Conservation (phyloP, 2,888 invertebrate species). For the Sussaba pulchella region DNA sequence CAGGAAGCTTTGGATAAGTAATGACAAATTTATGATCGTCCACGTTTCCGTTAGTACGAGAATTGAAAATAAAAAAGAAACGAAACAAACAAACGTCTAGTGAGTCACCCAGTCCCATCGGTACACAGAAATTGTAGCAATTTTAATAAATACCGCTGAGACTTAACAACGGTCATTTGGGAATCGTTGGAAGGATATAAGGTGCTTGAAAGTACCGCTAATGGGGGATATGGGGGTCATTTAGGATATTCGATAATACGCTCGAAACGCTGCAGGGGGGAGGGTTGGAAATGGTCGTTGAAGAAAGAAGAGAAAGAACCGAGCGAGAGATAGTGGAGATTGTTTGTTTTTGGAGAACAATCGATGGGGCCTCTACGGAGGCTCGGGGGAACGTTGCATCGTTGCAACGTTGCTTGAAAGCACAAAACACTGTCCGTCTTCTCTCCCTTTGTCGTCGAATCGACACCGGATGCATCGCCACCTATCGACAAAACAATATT, state of each 20-base stretch:
- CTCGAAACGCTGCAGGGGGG: background rate
- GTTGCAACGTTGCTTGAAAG: constrained; percentile 18
- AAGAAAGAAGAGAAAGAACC: constrained; percentile 16
- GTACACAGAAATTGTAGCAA: too few relatives aligned
- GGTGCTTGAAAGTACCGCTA: too few relatives aligned
- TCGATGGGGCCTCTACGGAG: constrained; percentile 5
- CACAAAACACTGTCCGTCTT: background rate
- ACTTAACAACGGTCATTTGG: too few relatives aligned
- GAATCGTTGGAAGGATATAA: too few relatives aligned
- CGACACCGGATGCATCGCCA: background rate
- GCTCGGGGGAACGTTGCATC: background rate
- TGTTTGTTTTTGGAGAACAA: constrained; percentile 29
- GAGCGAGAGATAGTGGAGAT: constrained; percentile 3
- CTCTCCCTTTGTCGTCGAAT: background rate
- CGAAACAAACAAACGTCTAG: too few relatives aligned
- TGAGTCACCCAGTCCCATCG: too few relatives aligned
- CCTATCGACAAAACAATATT: constrained; percentile 29
- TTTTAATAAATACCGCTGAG: too few relatives aligned
- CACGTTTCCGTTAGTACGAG: background rate
- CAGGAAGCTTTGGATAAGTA: constrained; percentile 18
- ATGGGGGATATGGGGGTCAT: too few relatives aligned
- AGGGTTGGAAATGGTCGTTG: background rate
- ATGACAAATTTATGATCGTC: constrained; percentile 52
- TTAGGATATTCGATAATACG: background rate
- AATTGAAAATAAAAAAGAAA: too few relatives aligned